phyloP scores from a whole-genome alignment of 2,113 vertebrate genomes.

The Siphamia tubifer region DNA sequence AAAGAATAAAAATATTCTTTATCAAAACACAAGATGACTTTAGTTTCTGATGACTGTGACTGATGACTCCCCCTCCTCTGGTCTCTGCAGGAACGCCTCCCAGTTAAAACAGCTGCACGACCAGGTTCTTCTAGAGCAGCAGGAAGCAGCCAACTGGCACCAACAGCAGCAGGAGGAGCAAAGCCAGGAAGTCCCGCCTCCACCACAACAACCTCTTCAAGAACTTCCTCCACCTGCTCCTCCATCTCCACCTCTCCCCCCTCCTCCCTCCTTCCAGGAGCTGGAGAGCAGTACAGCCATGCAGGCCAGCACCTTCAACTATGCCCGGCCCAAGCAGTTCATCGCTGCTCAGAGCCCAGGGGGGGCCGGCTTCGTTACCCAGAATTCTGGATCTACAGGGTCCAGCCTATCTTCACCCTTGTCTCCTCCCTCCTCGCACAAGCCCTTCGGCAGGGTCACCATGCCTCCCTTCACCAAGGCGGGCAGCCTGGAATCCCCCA shows the following conservation, averaged over 20 bases:
- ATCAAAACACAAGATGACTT: neutral
- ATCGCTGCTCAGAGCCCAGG: constrained; percentile 91
- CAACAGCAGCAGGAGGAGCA: constrained; percentile 64
- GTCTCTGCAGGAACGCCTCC: constrained; percentile 84
- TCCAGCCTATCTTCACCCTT: constrained; percentile 90
- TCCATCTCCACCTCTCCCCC: constrained; percentile 88
- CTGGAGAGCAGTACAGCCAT: constrained; percentile 86
- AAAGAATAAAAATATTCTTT: neutral
- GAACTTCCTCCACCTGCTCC: constrained; percentile 82
- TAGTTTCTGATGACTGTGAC: neutral
- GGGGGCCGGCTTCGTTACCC: constrained; percentile 80
- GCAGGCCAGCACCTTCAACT: constrained; percentile 97
- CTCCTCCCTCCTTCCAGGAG: constrained; percentile 91
- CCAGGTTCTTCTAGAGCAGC: constrained; percentile 90
- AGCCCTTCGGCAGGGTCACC: constrained; percentile 80
- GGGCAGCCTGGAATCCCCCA: constrained; percentile 82
- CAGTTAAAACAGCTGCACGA: constrained; percentile 94
- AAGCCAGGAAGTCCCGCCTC: constrained; percentile 68
- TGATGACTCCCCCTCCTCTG: neutral
- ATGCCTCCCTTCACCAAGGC: constrained; percentile 80
- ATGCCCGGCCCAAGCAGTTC: constrained; percentile 98
- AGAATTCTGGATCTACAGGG: constrained; percentile 88
- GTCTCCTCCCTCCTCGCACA: constrained; percentile 86
- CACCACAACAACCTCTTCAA: constrained; percentile 74
- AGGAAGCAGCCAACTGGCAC: constrained; percentile 82